Base-by-base conservation (phyloP, 2,888 invertebrate genomes). In the Cephus spinipes region DNA sequence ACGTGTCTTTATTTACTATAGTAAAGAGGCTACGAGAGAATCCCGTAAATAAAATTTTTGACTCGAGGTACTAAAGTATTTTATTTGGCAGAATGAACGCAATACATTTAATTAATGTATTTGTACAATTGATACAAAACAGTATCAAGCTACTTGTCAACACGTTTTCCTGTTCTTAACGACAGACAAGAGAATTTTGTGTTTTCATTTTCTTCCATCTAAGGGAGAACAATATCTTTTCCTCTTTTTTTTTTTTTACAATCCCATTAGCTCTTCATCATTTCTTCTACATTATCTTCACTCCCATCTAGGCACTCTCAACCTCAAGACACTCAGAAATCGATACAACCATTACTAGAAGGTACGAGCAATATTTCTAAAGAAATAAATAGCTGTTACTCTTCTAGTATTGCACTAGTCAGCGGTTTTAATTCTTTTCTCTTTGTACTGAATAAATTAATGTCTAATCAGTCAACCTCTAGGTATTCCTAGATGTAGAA, bases 371-470 rank as follows among this genome's bases (percentile, higher is more conserved):
- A 73, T 35, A 35, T 73, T 35, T 30, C 12, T 34, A 34, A 73
- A 30, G 71, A 30, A 30, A 78, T 76, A 79, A 79, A 74, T 73
- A 76, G 34, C 68, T 68, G 73, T 76, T 79, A 76, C 40, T 73
- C 73, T 69, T 36, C 76, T 76, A 76, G 35, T 31, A 79, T 79
- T 76, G 79, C 79, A 79, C 79, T 79, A 76, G 30, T 79, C 69
- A 76, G 74, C 69, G 73, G 33, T 31, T 69, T 78, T 69, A 15
- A 40, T 40, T 40, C 23, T 40, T 23, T 40, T 76, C 68, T 31
- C 74, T 77, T 79, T 79, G 79, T 79, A 79, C 79, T 79, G 35
- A 69, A 68, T 68, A 76, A 36, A 77, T 79, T 79, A 79, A 73
- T 73, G 68, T 34, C 73, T 77, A 79, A 76, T 79, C 79, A 79